Evolutionary conservation across 2,113 vertebrate genomes (phyloP).

Genomic region (Thamnaconus septentrionalis): DNA sequence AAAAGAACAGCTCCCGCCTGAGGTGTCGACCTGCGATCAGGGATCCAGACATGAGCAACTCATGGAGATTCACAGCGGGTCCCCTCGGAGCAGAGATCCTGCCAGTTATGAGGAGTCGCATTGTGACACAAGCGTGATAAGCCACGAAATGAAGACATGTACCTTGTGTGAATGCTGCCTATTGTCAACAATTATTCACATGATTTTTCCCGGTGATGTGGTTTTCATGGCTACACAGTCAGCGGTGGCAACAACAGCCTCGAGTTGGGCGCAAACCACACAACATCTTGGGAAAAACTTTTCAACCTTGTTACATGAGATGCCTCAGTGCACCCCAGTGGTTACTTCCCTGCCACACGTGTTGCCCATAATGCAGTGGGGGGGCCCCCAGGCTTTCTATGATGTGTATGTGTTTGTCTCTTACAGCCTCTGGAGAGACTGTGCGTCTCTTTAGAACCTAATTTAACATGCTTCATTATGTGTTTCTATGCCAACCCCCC

Average conservation of each 20-base stretch:
- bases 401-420: slow-evolving; percentile 47
- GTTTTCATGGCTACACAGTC: slow-evolving; percentile 17
- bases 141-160: slow-evolving; percentile 4
- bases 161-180: slow-evolving; percentile 39
- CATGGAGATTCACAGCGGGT: background rate
- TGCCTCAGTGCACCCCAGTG: background rate
- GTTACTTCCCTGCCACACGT: slow-evolving; percentile 35
- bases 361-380: slow-evolving; percentile 32
- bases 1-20: slow-evolving; percentile 39
- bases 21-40: slow-evolving; percentile 6
- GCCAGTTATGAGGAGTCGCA: background rate
- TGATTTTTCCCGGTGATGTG: slow-evolving; percentile 36
- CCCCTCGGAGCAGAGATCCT: background rate
- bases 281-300: slow-evolving; percentile 13
- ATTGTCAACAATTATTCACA: slow-evolving; percentile 51
- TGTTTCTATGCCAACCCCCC: slow-evolving; percentile 77
- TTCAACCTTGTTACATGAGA: slow-evolving; percentile 5
- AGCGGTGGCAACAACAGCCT: slow-evolving; percentile 17
- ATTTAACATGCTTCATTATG: slow-evolving; percentile 72
- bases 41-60: no score
- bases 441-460: slow-evolving; percentile 60
- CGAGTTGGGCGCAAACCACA: slow-evolving; percentile 3
- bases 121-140: background rate
- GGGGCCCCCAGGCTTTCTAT: slow-evolving; percentile 25
- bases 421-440: slow-evolving; percentile 53